Evolutionary conservation across 2,113 vertebrate species (phyloP).

Genomic region (Baryphthengus martii): DNA sequence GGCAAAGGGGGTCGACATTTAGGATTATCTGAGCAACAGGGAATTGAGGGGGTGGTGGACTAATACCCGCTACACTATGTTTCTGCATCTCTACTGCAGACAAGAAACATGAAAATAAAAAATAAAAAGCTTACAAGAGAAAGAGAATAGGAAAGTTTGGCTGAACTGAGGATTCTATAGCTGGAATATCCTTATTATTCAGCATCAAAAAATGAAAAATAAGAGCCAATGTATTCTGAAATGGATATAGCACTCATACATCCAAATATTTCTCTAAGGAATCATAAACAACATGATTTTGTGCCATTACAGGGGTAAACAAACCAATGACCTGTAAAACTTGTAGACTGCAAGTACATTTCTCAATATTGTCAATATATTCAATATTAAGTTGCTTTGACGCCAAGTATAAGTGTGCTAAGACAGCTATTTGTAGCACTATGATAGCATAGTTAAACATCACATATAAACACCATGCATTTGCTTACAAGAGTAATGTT

Average conservation of each 20-base stretch:
- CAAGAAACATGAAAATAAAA: neutral
- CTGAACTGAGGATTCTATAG: neutral
- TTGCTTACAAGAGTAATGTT: neutral
- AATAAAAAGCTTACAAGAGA: neutral
- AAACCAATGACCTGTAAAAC: neutral
- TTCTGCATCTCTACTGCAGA: neutral
- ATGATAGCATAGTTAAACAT: neutral
- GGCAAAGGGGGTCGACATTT: fast-evolving
- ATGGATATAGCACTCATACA: neutral
- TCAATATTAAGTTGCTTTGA: neutral
- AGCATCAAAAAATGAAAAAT: neutral
- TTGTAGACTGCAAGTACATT: neutral
- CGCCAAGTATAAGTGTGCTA: neutral
- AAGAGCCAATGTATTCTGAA: neutral
- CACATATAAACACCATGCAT: fast-evolving
- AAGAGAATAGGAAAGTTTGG: neutral
- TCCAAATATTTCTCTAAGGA: neutral
- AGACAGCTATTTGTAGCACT: neutral
- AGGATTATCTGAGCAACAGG: neutral
- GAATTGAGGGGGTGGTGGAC: fast-evolving
- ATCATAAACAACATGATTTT: neutral
- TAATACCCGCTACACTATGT: neutral
- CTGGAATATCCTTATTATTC: neutral
- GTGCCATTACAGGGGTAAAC: neutral
- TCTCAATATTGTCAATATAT: neutral